phyloP scores from a whole-genome alignment of 1,140 invertebrate genomes.

The Aphis gossypii region DNA sequence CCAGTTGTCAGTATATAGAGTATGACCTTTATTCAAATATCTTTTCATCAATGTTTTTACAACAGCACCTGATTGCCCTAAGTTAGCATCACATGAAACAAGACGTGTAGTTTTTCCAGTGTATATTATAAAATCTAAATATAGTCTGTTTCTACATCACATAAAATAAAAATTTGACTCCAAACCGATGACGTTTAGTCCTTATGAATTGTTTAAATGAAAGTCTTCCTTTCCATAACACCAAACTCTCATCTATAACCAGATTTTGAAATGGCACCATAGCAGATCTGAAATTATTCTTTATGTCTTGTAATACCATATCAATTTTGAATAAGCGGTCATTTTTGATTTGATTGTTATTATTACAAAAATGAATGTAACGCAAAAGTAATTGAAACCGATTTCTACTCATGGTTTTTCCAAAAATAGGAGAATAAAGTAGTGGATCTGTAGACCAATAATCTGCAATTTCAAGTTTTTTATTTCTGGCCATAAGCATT shows the following conservation, averaged over 20 bases:
- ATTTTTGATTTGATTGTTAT: not conserved
- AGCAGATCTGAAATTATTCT: constrained; percentile 20
- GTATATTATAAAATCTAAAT: constrained; percentile 22
- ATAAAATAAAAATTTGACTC: not conserved
- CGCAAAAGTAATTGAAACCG: constrained; percentile 57
- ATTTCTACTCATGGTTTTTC: constrained; percentile 58
- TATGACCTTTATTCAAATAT: constrained; percentile 26
- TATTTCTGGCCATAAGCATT: constrained; percentile 24
- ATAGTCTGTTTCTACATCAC: constrained; percentile 21
- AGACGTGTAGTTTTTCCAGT: not conserved
- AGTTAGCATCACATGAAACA: not conserved
- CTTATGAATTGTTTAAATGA: not conserved
- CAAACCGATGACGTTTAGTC: not conserved
- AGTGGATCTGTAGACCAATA: constrained; percentile 59
- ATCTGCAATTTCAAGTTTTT: constrained; percentile 27
- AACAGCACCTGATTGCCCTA: constrained; percentile 1
- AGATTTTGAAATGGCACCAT: constrained; percentile 16
- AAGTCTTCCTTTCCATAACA: constrained; percentile 59
- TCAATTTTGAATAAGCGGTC: constrained; percentile 43
- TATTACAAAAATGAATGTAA: constrained; percentile 59
- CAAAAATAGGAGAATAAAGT: constrained; percentile 58
- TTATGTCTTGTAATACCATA: not conserved
- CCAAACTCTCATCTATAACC: constrained; percentile 14
- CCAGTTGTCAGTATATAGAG: constrained; percentile 43
- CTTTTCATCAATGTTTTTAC: constrained; percentile 42